Conservation (phyloP, 2,888 invertebrate genomes). For the Drosophila percnosoma region DNA sequence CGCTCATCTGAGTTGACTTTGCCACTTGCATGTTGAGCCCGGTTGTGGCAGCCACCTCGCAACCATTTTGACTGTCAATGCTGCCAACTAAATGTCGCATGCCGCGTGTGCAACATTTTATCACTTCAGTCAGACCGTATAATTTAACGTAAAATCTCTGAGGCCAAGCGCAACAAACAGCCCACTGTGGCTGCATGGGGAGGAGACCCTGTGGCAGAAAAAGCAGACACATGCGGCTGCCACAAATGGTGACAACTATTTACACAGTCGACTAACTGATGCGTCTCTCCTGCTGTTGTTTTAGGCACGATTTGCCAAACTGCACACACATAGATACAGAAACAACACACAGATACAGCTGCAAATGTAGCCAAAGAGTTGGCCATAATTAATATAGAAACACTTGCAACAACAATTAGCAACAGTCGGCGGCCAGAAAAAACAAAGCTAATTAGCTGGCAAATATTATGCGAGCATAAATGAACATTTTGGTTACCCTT, state of each 20-base stretch:
- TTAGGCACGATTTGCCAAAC: slow-evolving; percentile 46
- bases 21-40: background rate
- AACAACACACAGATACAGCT: slow-evolving; percentile 9
- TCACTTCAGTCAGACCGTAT: slow-evolving; percentile 84
- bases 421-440: slow-evolving; percentile 45
- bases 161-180: slow-evolving; percentile 56
- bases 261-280: slow-evolving; percentile 69
- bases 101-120: slow-evolving; percentile 78
- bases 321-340: slow-evolving; percentile 14
- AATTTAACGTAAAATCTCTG: slow-evolving; percentile 83
- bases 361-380: slow-evolving; percentile 32
- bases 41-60: slow-evolving; percentile 14
- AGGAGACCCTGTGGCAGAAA: slow-evolving; percentile 4
- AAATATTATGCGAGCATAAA: slow-evolving; percentile 43
- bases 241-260: slow-evolving; percentile 77
- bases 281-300: slow-evolving; percentile 43
- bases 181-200: slow-evolving; percentile 2
- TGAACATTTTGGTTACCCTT: slow-evolving; percentile 21
- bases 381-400: slow-evolving; percentile 72
- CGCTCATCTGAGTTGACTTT: slow-evolving; percentile 31
- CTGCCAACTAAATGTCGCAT: slow-evolving; percentile 62
- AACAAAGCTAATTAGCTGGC: slow-evolving; percentile 68
- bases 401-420: slow-evolving; percentile 80
- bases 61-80: slow-evolving; percentile 51
- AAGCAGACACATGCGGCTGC: slow-evolving; percentile 53